Base-by-base conservation (phyloP, 2,888 invertebrate species). In the Petrophora chlorosata region DNA sequence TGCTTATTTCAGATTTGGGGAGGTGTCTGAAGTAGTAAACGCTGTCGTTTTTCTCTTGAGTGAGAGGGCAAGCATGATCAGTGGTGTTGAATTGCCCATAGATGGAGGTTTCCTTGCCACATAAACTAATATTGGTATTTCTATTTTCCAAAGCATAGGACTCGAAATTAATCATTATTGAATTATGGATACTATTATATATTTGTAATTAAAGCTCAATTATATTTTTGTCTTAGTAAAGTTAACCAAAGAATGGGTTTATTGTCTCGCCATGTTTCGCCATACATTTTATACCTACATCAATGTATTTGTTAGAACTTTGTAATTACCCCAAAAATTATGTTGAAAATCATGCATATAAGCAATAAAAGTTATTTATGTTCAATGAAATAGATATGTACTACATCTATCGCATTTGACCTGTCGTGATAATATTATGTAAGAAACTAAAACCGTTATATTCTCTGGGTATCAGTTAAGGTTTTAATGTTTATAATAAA, bases 21-120 rank as follows among this genome's bases (percentile, higher is more conserved):
- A 97, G 81, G 94, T 96, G 0, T 90, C 93, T 5, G 98, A 98
- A 73, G 97, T 97, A 3, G 94, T 95, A 1, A 93, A 96, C 77
- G 93, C 94, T 1, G 92, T 96, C 17, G 79, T 96, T 19, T 98
- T 94, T 80, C 90, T 98, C 33, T 85, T 98, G 23, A 96, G 97
- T 59, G 87, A 88, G 12, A 92, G 93, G 61, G 93, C 98, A 2
- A 93, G 93, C 43, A 96, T 97, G 94, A 94, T 97, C 40, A 96
- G 92, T 60, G 98, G 97, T 2, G 91, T 92, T 4, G 91, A 92
- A 39, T 79, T 98, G 41, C 94, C 95, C 0, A 91, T 98, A 22
- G 98, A 98, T 71, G 97, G 97, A 14, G 98, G 97, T 50, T 93
- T 91, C 70, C 85, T 91, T 29, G 92, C 92, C 26, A 86, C 88